Evolutionary conservation across 2,888 invertebrate species (phyloP).

Genomic region (Dicranocentrus wangi): DNA sequence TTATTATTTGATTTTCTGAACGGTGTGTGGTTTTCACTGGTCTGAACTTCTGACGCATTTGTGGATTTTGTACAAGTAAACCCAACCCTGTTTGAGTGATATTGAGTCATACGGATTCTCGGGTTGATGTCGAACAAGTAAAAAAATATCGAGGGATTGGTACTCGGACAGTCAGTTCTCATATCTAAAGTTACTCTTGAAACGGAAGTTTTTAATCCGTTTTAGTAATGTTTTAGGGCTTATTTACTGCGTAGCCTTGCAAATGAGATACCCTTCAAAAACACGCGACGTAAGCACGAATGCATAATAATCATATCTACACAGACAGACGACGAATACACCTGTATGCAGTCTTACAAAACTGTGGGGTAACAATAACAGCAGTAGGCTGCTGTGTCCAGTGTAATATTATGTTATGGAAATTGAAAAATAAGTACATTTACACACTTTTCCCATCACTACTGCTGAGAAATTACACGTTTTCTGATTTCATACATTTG

Average conservation of each 20-base stretch:
- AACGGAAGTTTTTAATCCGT: too few relatives aligned
- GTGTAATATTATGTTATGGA: background rate
- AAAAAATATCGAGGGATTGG: too few relatives aligned
- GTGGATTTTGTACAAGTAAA: too few relatives aligned
- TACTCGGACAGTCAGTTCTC: too few relatives aligned
- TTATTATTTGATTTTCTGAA: too few relatives aligned
- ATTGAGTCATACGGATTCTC: too few relatives aligned
- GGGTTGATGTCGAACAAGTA: too few relatives aligned
- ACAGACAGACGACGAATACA: background rate
- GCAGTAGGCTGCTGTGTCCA: background rate
- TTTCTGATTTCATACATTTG: too few relatives aligned
- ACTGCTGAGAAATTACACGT: background rate
- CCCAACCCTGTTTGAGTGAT: too few relatives aligned
- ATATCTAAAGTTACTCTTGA: too few relatives aligned
- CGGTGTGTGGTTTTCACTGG: too few relatives aligned
- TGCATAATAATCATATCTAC: background rate
- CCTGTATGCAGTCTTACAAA: background rate
- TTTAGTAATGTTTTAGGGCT: constrained; percentile 27
- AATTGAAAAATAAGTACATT: background rate
- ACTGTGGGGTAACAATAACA: background rate
- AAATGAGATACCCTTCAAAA: constrained; percentile 47
- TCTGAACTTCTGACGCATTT: too few relatives aligned
- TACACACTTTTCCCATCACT: background rate
- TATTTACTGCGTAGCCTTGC: constrained; percentile 28
- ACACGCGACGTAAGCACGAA: constrained; percentile 33